phyloP scores from a whole-genome alignment of 2,888 invertebrate genomes.

The Diaperis boleti region DNA sequence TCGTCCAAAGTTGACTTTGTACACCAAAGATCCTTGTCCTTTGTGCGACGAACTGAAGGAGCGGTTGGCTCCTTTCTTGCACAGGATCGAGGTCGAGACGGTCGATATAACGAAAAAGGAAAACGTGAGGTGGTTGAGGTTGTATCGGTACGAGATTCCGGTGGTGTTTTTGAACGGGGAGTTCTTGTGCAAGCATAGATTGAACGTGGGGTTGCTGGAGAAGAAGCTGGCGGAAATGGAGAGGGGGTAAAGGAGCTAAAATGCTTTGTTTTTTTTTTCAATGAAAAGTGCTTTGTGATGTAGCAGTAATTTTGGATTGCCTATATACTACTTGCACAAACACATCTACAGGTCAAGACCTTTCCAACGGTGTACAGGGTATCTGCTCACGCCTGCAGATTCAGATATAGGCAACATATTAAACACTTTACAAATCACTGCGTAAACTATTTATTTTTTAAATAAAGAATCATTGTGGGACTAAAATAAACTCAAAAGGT shows the following conservation, averaged over 20 bases:
- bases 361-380: too few species aligned
- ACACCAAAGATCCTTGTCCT: conserved; percentile 84
- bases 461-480: too few species aligned
- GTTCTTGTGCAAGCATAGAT: conserved; percentile 82
- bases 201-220: conserved; percentile 71
- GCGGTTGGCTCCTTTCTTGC: conserved; percentile 72
- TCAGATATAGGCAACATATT: too few species aligned
- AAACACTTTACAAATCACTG: too few species aligned
- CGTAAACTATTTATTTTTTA: too few species aligned
- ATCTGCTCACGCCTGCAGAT: too few species aligned
- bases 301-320: too few species aligned
- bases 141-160: conserved; percentile 88
- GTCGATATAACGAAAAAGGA: conserved; percentile 82
- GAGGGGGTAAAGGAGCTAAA: neutral
- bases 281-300: too few species aligned
- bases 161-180: conserved; percentile 87
- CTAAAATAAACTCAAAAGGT: too few species aligned
- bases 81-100: conserved; percentile 75
- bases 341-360: too few species aligned
- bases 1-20: conserved; percentile 79
- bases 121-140: conserved; percentile 78
- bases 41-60: conserved; percentile 84
- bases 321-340: too few species aligned
- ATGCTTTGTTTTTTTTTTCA: too few species aligned
- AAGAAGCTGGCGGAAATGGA: conserved; percentile 42